phyloP scores from a whole-genome alignment of 2,797 vertebrate genomes.

The Darevskia mixta region DNA sequence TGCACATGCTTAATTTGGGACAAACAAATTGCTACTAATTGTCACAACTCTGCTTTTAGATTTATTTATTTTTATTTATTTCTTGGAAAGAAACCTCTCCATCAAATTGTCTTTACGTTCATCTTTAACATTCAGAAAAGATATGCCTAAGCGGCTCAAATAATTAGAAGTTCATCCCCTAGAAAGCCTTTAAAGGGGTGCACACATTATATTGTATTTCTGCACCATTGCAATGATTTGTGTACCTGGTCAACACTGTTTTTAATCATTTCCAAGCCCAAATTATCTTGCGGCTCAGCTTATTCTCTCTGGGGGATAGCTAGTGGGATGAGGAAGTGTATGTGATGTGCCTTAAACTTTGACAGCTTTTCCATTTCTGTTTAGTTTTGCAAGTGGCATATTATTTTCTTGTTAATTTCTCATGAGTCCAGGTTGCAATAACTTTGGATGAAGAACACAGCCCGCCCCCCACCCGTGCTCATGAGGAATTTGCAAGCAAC shows the following conservation, averaged over 20 bases:
- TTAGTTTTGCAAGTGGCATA: constrained; percentile 30
- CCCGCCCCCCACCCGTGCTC: neutral
- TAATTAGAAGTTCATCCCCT: neutral
- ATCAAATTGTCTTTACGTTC: neutral
- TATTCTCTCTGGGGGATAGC: neutral
- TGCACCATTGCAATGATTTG: neutral
- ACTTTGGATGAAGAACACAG: constrained; percentile 18
- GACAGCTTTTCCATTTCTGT: constrained; percentile 3
- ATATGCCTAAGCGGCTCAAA: neutral
- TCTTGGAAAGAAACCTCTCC: neutral
- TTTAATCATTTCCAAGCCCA: neutral
- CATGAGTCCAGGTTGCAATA: constrained; percentile 31
- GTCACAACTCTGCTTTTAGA: neutral
- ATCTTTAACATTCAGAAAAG: neutral
- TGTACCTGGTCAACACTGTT: neutral
- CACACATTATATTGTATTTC: neutral
- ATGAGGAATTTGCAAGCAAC: constrained; percentile 15
- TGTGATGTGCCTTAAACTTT: neutral
- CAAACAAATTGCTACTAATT: neutral
- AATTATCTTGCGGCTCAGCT: neutral
- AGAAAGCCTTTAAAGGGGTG: neutral
- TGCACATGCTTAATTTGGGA: neutral
- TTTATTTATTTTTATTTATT: neutral
- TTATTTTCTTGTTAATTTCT: constrained; percentile 38
- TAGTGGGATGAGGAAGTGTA: neutral